These are phyloP conservation scores for Laticauda colubrina DNA, from an alignment of 2,113 vertebrate species.

Conservation along the genomic window DNA sequence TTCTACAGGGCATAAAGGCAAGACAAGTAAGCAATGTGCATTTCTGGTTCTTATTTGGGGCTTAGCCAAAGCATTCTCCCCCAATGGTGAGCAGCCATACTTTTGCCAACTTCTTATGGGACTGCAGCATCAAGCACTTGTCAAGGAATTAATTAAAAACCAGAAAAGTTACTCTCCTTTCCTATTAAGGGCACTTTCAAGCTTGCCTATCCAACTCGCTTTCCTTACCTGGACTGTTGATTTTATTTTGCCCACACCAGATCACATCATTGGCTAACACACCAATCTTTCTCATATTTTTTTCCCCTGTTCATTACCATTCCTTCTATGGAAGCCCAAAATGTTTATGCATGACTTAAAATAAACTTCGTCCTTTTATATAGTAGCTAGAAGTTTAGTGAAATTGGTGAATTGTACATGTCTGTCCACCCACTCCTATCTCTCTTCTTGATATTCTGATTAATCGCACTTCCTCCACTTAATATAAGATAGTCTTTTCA, in stretches of 20 bases:
- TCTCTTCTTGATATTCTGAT: background rate
- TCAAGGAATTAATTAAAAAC: background rate
- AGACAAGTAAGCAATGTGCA: background rate
- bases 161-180: background rate
- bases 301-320: background rate
- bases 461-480: background rate
- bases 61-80: background rate
- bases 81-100: background rate
- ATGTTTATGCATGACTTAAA: background rate
- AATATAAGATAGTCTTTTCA: background rate
- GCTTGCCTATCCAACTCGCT: background rate
- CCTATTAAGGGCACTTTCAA: background rate
- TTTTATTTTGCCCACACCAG: background rate
- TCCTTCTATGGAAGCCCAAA: background rate
- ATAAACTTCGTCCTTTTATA: background rate
- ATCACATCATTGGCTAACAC: background rate
- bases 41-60: background rate
- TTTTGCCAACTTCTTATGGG: background rate
- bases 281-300: fast-evolving
- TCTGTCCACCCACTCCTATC: background rate
- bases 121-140: background rate
- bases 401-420: background rate
- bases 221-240: background rate
- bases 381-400: background rate
- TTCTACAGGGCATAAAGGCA: background rate